Conservation (phyloP, 2,797 vertebrate species). For the Margarornis squamiger region DNA sequence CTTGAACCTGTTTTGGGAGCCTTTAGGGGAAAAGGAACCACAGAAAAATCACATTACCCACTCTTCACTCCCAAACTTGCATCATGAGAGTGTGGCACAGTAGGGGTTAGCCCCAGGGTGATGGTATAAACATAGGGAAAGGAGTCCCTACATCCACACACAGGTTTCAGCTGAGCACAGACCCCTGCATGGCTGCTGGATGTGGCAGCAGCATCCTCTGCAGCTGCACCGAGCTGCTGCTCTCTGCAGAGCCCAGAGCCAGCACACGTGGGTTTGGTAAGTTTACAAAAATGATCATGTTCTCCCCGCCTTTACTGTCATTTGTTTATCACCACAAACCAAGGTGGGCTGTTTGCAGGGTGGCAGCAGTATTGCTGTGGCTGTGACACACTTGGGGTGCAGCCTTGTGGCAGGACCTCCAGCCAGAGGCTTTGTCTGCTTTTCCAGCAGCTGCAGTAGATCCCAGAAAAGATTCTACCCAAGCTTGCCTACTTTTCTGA, state of each 20-base stretch:
- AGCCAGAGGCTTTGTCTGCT: background rate
- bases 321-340: background rate
- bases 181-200: background rate
- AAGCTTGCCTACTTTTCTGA: background rate
- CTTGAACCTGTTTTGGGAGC: background rate
- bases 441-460: background rate
- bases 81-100: rapidly evolving
- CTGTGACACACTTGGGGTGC: background rate
- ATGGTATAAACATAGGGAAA: background rate
- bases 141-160: background rate
- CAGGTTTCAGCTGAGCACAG: background rate
- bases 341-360: background rate
- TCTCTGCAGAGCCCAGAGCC: background rate
- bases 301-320: rapidly evolving
- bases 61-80: background rate
- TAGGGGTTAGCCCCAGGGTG: too few species aligned
- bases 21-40: background rate
- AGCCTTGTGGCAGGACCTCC: background rate
- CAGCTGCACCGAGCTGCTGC: background rate
- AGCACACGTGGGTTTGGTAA: rapidly evolving
- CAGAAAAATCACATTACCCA: background rate
- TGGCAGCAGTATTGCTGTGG: background rate
- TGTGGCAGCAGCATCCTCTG: background rate
- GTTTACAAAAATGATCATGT: background rate
- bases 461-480: background rate